Evolutionary conservation across 2,113 vertebrate species (phyloP), one percentile per base, ranked within the genome.

Genomic region (Spilogale gracilis): DNA sequence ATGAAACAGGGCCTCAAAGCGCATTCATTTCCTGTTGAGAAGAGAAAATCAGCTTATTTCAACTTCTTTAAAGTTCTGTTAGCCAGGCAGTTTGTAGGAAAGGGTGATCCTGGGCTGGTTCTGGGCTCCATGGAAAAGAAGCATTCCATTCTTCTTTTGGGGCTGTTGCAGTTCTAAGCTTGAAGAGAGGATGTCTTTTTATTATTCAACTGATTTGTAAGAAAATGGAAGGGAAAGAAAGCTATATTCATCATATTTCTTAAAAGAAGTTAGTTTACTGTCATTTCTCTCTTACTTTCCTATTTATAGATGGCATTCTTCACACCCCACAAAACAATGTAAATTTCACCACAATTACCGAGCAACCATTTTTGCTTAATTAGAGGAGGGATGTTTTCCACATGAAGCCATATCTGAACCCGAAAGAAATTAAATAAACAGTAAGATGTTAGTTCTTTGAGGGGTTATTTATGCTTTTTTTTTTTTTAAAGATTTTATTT

Each of bases 51-150:
- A 52, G 61, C 56, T 97, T 97, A 92, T 98, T 97, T 97, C 95
- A 91, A 95, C 92, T 97, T 71, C 61, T 89, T 97, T 96, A 91
- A 96, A 97, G 95, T 97, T 97, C 97, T 97, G 63, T 98, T 97
- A 97, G 54, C 93, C 63, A 87, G 92, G 93, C 91, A 88, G 88
- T 97, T 98, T 93, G 86, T 94, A 89, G 86, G 89, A 97, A 97
- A 96, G 95, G 78, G 81, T 93, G 97, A 78, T 82, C 63, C 88
- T 97, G 48, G 76, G 25, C 8, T 91, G 92, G 76, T 89, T 89
- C 93, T 89, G 4, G 58, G 91, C 89, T 92, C 81, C 74, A 0
- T 93, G 96, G 97, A 98, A 98, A 98, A 98, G 94, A 98, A 96
- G 83, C 56, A 89, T 82, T 5, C 10, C 95, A 18, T 87, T 89